A percentile compares a stretch with the other conserved stretches of the same genome.
These are phyloP conservation scores for Atherinomorus stipes DNA, from an alignment of 2,113 vertebrate species.

Conservation along the genomic window DNA sequence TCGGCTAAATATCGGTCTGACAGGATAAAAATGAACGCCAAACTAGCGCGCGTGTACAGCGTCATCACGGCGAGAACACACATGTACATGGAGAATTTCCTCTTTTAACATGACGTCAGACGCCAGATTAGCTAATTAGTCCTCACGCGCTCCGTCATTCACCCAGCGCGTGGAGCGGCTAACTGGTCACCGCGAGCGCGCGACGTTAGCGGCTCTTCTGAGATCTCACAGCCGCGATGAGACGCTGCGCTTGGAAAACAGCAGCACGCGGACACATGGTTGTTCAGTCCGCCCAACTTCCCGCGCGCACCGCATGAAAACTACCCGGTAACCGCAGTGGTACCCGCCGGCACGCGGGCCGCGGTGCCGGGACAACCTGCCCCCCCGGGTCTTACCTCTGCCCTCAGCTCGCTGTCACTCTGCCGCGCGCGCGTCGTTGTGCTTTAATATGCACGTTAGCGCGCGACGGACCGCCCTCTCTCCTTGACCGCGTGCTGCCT, in stretches of 20 bases:
- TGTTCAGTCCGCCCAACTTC: constrained; percentile 26
- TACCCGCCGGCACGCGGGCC: neutral
- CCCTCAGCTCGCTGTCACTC: too few species aligned
- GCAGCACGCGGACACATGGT: neutral
- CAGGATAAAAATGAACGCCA: too few species aligned
- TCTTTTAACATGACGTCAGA: too few species aligned
- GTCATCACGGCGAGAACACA: too few species aligned
- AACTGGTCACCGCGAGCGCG: neutral
- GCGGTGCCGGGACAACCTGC: rapidly evolving
- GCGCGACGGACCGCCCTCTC: constrained; percentile 42
- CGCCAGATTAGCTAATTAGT: too few species aligned
- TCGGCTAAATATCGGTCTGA: too few species aligned
- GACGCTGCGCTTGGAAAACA: too few species aligned
- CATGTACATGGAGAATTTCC: too few species aligned
- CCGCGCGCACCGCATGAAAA: constrained; percentile 9
- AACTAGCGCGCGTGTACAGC: too few species aligned
- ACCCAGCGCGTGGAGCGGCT: neutral
- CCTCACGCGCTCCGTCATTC: constrained; percentile 31
- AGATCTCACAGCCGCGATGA: too few species aligned
- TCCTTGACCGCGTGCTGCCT: constrained; percentile 51
- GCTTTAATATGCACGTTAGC: neutral
- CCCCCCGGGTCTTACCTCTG: constrained; percentile 53
- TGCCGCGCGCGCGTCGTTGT: neutral
- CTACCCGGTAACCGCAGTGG: neutral
- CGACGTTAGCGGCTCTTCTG: too few species aligned